Base-by-base conservation (phyloP, 2,888 invertebrate species). In the Eupelmus urozonus region DNA sequence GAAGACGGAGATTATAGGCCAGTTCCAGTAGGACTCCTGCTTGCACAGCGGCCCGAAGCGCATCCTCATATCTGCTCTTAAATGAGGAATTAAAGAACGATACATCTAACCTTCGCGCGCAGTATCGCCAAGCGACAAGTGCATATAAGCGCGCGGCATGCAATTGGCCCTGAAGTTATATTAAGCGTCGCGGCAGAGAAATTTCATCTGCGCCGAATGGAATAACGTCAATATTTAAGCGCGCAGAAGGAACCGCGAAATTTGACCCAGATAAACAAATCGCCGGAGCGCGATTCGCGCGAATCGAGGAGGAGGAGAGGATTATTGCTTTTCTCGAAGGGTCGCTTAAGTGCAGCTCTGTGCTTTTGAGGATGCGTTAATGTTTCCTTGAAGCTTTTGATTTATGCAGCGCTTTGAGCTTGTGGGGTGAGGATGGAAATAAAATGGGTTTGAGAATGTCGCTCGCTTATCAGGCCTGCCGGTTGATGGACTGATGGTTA, bases 21-120 rank as follows among this genome's bases (percentile, higher is more conserved):
- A 91, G 83, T 94, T 94, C 86, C 94, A 94, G 49, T 95, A 91
- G 63, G 94, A 93, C 85, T 95, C 95, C 90, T 96, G 96, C 85
- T 94, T 92, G 84, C 96, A 93, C 83, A 97, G 92, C 75, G 93
- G 92, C 79, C 96, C 97, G 90, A 95, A 96, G 76, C 86, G 87
- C 82, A 83, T 86, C 84, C 87, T 86, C 85, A 89, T 85, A 88
- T 89, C 89, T 89, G 85, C 84, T 88, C 88, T 88, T 88, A 82
- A 88, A 86, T 88, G 27, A 66, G 49, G 67, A 53, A 77, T 80
- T 80, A 80, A 80, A 77, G 69, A 73, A 70, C 72, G 59, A 76
- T 69, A 18, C 57, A 51, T 49, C 57, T 16, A 45, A 16, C 5
- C 29, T n/a, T 16, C 3, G 5, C 1, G 16, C 70, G 70, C 27